Base-by-base conservation (phyloP, 2,797 vertebrate genomes). In the Microctenopoma stevenorrisi region DNA sequence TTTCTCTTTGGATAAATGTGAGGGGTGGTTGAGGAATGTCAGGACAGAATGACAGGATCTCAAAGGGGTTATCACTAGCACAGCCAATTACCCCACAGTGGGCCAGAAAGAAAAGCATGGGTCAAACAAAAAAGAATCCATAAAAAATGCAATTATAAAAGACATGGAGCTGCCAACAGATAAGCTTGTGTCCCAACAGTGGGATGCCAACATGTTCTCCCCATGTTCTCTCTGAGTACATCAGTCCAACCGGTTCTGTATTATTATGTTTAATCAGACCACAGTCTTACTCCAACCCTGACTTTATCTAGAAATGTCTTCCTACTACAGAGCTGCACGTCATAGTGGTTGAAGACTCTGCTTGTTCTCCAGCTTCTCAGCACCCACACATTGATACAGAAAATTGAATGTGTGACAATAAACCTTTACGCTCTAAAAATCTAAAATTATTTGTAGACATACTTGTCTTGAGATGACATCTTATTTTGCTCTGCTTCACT, bases 11-110 rank as follows among this genome's bases (percentile, higher is more conserved):
- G 69, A 74, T 79, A 68, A 77, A 87, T 80, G 72, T 68, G 46
- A 69, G 64, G 69, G 68, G 60, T 74, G 71, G 63, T 74, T 82
- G 77, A 85, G 76, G 78, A 61, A 82, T 88, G 90, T 88, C 91
- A 84, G 73, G 75, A 76, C 64, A 82, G 88, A 91, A 91, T 85
- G 91, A 89, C 73, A 80, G 68, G 67, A 80, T 83, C 82, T 86
- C 82, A 77, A 68, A 73, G 75, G 69, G 83, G 83, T 89, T 88
- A 89, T 91, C 88, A 80, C 69, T 46, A 73, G 75, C 86, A 78
- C 72, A 89, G 85, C 87, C 93, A 92, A 92, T 93, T 94, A 94
- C 76, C 44, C 69, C 67, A 73, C 61, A 75, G 61, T 68, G 59
- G 86, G 79, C 76, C 79, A 84, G 72, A 73, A 74, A 84, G 72